phyloP scores from a whole-genome alignment of 1,140 invertebrate genomes.

The Helicorthomorpha holstii region DNA sequence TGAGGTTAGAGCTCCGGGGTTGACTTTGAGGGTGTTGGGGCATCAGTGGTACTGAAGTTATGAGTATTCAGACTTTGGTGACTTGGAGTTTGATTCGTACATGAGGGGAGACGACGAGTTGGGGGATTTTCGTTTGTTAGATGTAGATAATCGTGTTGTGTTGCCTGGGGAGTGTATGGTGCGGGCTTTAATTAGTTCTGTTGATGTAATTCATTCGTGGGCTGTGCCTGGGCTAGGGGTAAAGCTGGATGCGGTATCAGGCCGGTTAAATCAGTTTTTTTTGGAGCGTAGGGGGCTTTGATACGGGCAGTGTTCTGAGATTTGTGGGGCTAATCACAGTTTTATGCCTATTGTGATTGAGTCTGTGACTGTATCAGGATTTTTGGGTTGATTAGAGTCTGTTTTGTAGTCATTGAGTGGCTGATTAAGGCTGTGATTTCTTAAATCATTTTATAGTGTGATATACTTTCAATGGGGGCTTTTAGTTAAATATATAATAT shows the following conservation, averaged over 20 bases:
- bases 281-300: constrained; percentile 38
- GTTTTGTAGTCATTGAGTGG: constrained; percentile 18
- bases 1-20: constrained; percentile 32
- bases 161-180: constrained; percentile 24
- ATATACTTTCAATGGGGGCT: constrained; percentile 35
- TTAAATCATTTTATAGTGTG: constrained; percentile 32
- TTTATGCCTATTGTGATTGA: constrained; percentile 57
- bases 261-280: constrained; percentile 45
- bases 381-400: constrained; percentile 19
- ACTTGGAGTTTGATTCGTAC: constrained; percentile 44
- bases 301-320: constrained; percentile 41
- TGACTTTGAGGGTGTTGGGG: constrained; percentile 40
- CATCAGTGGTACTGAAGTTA: constrained; percentile 52
- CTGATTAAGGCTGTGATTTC: constrained; percentile 36
- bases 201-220: constrained; percentile 51
- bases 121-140: constrained; percentile 32
- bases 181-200: constrained; percentile 30
- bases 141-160: constrained; percentile 41
- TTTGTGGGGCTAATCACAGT: constrained; percentile 38
- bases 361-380: constrained; percentile 10
- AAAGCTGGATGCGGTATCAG: constrained; percentile 45
- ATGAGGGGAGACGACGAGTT: constrained; percentile 30
- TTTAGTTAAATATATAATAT: constrained; percentile 25
- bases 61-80: constrained; percentile 41
- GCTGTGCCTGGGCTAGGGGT: constrained; percentile 39